Evolutionary conservation across 2,888 invertebrate species (phyloP).

Genomic region (Ectropis crepuscularia): DNA sequence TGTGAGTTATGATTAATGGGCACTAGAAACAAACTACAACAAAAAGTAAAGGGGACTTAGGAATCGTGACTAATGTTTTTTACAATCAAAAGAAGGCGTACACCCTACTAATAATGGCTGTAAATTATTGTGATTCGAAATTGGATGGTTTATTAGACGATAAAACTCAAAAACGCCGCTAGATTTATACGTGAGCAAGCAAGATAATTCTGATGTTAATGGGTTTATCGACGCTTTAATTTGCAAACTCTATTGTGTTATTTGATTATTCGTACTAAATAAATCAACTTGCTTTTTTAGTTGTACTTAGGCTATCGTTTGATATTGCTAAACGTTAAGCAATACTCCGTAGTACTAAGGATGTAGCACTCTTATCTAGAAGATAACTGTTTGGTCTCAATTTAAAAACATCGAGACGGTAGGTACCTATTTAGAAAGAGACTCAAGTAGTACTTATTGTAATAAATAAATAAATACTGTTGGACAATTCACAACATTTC

Average conservation of each 20-base stretch:
- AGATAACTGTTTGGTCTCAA: too few species aligned
- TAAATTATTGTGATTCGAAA: slow-evolving; percentile 13
- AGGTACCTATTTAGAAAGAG: not conserved
- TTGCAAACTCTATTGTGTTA: slow-evolving; percentile 12
- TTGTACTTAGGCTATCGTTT: too few species aligned
- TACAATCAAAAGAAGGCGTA: not conserved
- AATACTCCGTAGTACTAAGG: too few species aligned
- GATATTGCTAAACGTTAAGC: too few species aligned
- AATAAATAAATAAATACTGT: too few species aligned
- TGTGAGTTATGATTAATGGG: too few species aligned
- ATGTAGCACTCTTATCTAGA: too few species aligned
- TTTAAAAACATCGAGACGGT: not conserved
- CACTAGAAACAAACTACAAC: too few species aligned
- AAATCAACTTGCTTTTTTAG: too few species aligned
- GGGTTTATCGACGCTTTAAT: slow-evolving; percentile 4
- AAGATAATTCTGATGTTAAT: slow-evolving; percentile 13
- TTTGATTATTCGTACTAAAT: not conserved
- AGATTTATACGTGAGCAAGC: slow-evolving; percentile 2
- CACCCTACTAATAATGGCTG: not conserved
- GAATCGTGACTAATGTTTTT: slow-evolving; percentile 11
- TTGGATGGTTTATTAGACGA: not conserved
- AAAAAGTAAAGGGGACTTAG: not conserved
- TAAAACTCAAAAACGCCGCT: slow-evolving; percentile 6
- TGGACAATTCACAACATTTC: too few species aligned
- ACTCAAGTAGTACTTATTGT: too few species aligned